Evolutionary conservation across 2,888 invertebrate genomes (phyloP).

Genomic region (Eilema depressum): DNA sequence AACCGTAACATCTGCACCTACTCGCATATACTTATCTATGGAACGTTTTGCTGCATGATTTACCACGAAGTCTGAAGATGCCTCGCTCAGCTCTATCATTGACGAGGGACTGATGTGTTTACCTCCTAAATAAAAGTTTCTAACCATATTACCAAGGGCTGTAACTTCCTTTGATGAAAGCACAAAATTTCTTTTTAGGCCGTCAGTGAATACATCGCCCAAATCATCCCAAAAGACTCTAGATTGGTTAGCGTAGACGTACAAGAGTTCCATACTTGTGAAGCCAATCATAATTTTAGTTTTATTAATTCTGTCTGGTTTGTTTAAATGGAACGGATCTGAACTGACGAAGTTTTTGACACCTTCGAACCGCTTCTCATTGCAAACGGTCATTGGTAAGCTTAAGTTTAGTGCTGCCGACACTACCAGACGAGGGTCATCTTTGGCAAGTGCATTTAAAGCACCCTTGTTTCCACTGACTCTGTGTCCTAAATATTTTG

Average conservation of each 20-base stretch:
- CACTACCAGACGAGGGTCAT: constrained; percentile 56
- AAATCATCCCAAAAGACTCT: constrained; percentile 42
- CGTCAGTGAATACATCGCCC: constrained; percentile 28
- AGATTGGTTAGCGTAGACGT: constrained; percentile 48
- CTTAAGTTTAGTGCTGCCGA: constrained; percentile 51
- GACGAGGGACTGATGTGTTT: constrained; percentile 50
- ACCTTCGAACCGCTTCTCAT: constrained; percentile 50
- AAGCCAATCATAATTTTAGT: constrained; percentile 64
- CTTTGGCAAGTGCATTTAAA: constrained; percentile 52
- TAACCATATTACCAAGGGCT: constrained; percentile 40
- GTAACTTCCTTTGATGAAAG: constrained; percentile 35
- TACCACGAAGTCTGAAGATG: constrained; percentile 57
- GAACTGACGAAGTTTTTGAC: constrained; percentile 55
- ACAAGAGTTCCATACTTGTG: constrained; percentile 62
- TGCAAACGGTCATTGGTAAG: constrained; percentile 56
- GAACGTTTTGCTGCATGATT: constrained; percentile 60
- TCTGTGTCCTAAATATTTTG: constrained; percentile 55
- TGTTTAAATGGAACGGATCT: constrained; percentile 54
- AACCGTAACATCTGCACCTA: constrained; percentile 40
- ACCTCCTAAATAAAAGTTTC: constrained; percentile 56
- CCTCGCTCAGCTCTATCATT: constrained; percentile 55
- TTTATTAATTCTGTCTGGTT: constrained; percentile 43
- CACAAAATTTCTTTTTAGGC: constrained; percentile 33
- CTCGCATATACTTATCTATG: constrained; percentile 55
- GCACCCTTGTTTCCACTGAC: constrained; percentile 54